phyloP scores from a whole-genome alignment of 2,888 invertebrate species.

The Rhaphigaster nebulosa region DNA sequence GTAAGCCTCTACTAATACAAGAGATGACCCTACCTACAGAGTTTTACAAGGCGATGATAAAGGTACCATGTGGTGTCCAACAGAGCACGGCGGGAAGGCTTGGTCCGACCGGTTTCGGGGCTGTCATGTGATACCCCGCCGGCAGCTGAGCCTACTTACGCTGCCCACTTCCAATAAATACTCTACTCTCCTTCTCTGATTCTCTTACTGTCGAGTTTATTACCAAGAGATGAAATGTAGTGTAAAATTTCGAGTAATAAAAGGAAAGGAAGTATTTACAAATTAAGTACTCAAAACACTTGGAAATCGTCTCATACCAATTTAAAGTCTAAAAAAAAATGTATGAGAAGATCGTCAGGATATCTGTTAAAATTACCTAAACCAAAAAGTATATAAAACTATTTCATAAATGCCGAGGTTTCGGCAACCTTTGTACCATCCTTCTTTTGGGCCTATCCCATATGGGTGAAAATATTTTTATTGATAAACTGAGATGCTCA shows the following conservation, averaged over 20 bases:
- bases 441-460: too few relatives aligned
- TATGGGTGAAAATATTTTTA: too few relatives aligned
- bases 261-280: background rate
- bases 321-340: too few relatives aligned
- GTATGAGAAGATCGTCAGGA: too few relatives aligned
- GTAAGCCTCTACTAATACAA: background rate
- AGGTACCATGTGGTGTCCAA: background rate
- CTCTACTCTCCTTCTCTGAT: background rate
- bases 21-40: background rate
- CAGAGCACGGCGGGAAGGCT: constrained; percentile 17
- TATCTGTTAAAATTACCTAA: too few relatives aligned
- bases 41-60: constrained; percentile 4
- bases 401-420: too few relatives aligned
- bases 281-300: background rate
- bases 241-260: background rate
- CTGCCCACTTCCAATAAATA: constrained; percentile 43
- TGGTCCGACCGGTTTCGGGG: constrained; percentile 37
- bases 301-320: too few relatives aligned
- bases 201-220: background rate
- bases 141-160: background rate
- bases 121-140: constrained; percentile 27
- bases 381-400: too few relatives aligned
- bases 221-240: background rate
- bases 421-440: too few relatives aligned
- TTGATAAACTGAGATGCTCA: too few relatives aligned